These are phyloP conservation scores for Echinometra lucunter DNA, from an alignment of 53 echinoderm and acorn worm genomes.

Conservation along the genomic window DNA sequence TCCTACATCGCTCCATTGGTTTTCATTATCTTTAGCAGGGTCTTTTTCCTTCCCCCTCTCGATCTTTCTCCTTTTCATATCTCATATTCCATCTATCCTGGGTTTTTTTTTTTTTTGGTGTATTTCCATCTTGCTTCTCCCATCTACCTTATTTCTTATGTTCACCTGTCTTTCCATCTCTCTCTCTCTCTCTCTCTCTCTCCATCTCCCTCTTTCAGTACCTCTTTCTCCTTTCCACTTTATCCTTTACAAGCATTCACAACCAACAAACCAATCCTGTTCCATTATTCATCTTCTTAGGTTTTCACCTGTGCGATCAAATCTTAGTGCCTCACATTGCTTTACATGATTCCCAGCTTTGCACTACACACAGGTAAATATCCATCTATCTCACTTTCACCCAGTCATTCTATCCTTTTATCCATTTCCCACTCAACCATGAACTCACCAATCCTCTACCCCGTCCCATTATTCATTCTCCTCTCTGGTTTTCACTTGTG, in stretches of 20 bases:
- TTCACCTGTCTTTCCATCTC: background rate
- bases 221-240: background rate
- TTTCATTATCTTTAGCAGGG: too few relatives aligned
- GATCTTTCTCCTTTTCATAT: background rate
- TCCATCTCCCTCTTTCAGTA: background rate
- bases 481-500: background rate
- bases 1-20: too few relatives aligned
- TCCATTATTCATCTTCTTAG: background rate
- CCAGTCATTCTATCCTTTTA: background rate
- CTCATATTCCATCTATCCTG: background rate
- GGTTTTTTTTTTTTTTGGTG: background rate
- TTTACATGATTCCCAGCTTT: slow-evolving; percentile 50
- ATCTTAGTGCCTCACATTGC: slow-evolving; percentile 32
- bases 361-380: slow-evolving; percentile 12
- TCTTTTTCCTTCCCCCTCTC: background rate
- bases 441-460: too few relatives aligned
- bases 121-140: background rate
- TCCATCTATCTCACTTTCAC: slow-evolving; percentile 26
- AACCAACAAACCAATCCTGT: background rate
- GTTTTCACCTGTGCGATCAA: slow-evolving; percentile 52
- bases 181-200: background rate
- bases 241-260: too few relatives aligned
- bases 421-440: too few relatives aligned
- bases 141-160: background rate
- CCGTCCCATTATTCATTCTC: too few relatives aligned